Evolutionary conservation across 2,797 vertebrate species (phyloP).

Genomic region (Thunnus albacares): DNA sequence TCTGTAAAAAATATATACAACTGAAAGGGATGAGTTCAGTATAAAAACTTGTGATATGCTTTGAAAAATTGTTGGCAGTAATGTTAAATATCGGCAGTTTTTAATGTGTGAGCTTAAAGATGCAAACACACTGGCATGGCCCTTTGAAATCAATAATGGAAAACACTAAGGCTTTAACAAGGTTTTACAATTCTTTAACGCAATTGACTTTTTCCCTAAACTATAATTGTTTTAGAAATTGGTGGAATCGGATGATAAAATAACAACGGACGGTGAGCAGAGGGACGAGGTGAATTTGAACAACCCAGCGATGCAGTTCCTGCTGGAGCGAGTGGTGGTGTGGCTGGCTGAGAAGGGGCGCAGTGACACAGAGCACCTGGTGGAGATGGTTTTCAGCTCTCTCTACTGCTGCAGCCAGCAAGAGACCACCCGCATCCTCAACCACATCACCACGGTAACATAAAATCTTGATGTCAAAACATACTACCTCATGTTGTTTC

Average conservation of each 20-base stretch:
- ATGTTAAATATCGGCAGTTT: background rate
- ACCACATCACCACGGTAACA: slow-evolving; percentile 87
- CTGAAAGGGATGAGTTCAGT: background rate
- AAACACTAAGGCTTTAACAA: background rate
- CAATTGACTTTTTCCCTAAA: background rate
- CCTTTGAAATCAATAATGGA: background rate
- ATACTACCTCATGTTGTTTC: background rate
- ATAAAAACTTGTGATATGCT: background rate
- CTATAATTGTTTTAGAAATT: slow-evolving; percentile 79
- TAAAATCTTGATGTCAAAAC: background rate
- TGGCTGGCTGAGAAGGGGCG: slow-evolving; percentile 91
- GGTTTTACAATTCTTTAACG: background rate
- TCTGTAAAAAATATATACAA: background rate
- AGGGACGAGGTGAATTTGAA: slow-evolving; percentile 40
- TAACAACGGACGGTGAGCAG: slow-evolving; percentile 36
- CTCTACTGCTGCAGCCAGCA: slow-evolving; percentile 88
- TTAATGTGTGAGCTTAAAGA: background rate
- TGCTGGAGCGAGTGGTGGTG: slow-evolving; percentile 87
- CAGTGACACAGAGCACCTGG: slow-evolving; percentile 87
- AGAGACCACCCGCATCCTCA: slow-evolving; percentile 90
- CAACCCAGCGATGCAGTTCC: slow-evolving; percentile 91
- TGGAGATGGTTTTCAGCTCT: slow-evolving; percentile 95
- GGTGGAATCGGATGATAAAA: slow-evolving; percentile 76
- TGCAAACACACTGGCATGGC: background rate
- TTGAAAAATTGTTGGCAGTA: background rate